These are phyloP conservation scores for Amiota communis DNA, from an alignment of 2,888 invertebrate genomes.

Conservation along the genomic window DNA sequence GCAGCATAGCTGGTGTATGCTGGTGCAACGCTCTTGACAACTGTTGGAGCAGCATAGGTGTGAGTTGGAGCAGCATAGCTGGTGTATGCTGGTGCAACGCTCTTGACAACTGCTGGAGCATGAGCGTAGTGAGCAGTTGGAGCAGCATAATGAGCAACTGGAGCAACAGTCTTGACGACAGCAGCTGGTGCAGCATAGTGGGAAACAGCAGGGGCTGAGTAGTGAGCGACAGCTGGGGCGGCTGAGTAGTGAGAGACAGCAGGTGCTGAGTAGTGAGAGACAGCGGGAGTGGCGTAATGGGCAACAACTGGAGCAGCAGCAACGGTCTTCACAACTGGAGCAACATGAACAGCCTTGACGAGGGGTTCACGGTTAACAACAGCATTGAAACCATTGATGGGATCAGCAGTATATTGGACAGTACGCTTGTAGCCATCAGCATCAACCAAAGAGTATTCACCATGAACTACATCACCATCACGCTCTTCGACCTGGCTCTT, in stretches of 20 bases:
- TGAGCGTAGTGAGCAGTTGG: slow-evolving; percentile 42
- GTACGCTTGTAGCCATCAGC: slow-evolving; percentile 70
- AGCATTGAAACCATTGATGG: slow-evolving; percentile 70
- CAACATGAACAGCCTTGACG: slow-evolving; percentile 48
- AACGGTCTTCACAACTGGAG: slow-evolving; percentile 46
- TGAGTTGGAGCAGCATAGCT: slow-evolving; percentile 30
- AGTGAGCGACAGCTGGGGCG: slow-evolving; percentile 39
- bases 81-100: slow-evolving; percentile 38
- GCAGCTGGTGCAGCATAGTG: slow-evolving; percentile 21
- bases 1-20: slow-evolving; percentile 37
- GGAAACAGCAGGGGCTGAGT: slow-evolving; percentile 33
- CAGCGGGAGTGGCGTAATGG: slow-evolving; percentile 36
- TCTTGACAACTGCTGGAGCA: slow-evolving; percentile 9
- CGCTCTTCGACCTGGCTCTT: slow-evolving; percentile 71
- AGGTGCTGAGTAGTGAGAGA: slow-evolving; percentile 39
- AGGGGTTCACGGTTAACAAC: slow-evolving; percentile 67
- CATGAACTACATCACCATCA: slow-evolving; percentile 71
- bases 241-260: slow-evolving; percentile 37
- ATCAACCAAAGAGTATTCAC: slow-evolving; percentile 71
- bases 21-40: slow-evolving; percentile 29
- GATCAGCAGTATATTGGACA: slow-evolving; percentile 69
- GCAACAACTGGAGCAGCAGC: slow-evolving; percentile 47
- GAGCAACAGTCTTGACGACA: slow-evolving; percentile 39
- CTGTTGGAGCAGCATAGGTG: slow-evolving; percentile 31
- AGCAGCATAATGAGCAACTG: slow-evolving; percentile 42